phyloP scores from a whole-genome alignment of 2,797 vertebrate genomes.

The Nyctalus aviator region DNA sequence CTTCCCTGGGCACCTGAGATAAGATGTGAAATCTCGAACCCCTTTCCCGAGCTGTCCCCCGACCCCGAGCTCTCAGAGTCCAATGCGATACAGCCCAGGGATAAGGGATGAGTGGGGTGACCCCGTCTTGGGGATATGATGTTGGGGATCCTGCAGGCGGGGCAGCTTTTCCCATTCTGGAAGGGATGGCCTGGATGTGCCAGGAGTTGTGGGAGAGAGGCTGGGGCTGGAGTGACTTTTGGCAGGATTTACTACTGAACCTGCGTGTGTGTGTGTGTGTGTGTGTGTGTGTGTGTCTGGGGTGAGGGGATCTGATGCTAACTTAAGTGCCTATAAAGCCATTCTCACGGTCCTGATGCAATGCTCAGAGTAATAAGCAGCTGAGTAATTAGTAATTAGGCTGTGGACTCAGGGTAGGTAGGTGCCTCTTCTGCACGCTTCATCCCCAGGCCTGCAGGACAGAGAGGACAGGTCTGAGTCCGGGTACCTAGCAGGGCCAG shows the following conservation, averaged over 20 bases:
- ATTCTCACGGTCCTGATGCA: slow-evolving; percentile 82
- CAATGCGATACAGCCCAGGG: neutral
- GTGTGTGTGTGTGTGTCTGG: neutral
- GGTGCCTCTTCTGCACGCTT: slow-evolving; percentile 45
- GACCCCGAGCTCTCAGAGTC: neutral
- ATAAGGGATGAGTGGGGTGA: neutral
- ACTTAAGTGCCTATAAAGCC: slow-evolving; percentile 68
- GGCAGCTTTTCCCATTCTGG: neutral
- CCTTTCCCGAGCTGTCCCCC: neutral
- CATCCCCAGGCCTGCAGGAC: neutral
- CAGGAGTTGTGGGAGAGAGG: neutral
- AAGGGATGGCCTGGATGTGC: neutral
- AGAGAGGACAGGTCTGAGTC: neutral
- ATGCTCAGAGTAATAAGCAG: slow-evolving; percentile 74
- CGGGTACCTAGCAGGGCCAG: neutral
- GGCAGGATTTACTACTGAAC: neutral
- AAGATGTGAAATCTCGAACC: neutral
- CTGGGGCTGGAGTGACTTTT: neutral
- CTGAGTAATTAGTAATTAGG: slow-evolving; percentile 76
- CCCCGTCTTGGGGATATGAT: neutral
- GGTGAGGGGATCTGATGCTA: slow-evolving; percentile 31
- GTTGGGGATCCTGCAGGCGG: neutral
- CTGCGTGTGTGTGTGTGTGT: neutral
- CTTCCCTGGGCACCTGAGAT: neutral
- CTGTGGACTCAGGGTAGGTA: neutral